A percentile compares a stretch with the other conserved stretches of the same genome.
phyloP scores from a whole-genome alignment of 2,888 invertebrate genomes.

The Carpatolechia fugitivella region DNA sequence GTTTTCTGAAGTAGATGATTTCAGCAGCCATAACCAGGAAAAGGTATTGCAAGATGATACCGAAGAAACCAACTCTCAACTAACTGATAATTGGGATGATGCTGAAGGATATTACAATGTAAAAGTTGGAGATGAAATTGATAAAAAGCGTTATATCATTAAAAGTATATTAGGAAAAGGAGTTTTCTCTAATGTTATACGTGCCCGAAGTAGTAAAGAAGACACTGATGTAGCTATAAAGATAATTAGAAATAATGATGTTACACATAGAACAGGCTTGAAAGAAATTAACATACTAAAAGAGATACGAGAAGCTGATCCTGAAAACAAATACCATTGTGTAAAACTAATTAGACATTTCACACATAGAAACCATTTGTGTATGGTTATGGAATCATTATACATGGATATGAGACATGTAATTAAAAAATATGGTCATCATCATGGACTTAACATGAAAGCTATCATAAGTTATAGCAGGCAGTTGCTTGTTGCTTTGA shows the following conservation, averaged over 20 bases:
- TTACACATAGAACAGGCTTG: slow-evolving; percentile 98
- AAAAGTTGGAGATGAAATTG: slow-evolving; percentile 90
- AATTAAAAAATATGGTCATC: slow-evolving; percentile 97
- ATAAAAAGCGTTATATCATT: slow-evolving; percentile 92
- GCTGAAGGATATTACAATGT: slow-evolving; percentile 98
- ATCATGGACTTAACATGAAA: slow-evolving; percentile 97
- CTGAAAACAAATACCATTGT: slow-evolving; percentile 97
- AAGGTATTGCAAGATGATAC: slow-evolving; percentile 42
- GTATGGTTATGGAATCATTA: slow-evolving; percentile 97
- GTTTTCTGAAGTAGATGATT: slow-evolving; percentile 95
- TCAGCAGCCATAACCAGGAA: slow-evolving; percentile 80
- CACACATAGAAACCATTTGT: slow-evolving; percentile 98
- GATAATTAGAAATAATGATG: slow-evolving; percentile 98
- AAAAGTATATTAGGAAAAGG: slow-evolving; percentile 98
- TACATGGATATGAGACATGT: slow-evolving; percentile 94
- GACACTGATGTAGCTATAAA: slow-evolving; percentile 97
- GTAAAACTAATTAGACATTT: slow-evolving; percentile 92
- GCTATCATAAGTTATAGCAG: slow-evolving; percentile 98
- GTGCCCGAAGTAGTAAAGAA: slow-evolving; percentile 92
- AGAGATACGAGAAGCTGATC: slow-evolving; percentile 96
- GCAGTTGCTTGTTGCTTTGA: slow-evolving; percentile 94
- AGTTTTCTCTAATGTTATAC: slow-evolving; percentile 98
- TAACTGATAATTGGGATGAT: slow-evolving; percentile 99
- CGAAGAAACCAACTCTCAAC: slow-evolving; percentile 87
- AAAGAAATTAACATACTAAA: slow-evolving; percentile 96